phyloP scores from a whole-genome alignment of 2,888 invertebrate genomes.

The Pachymerium ferrugineum region DNA sequence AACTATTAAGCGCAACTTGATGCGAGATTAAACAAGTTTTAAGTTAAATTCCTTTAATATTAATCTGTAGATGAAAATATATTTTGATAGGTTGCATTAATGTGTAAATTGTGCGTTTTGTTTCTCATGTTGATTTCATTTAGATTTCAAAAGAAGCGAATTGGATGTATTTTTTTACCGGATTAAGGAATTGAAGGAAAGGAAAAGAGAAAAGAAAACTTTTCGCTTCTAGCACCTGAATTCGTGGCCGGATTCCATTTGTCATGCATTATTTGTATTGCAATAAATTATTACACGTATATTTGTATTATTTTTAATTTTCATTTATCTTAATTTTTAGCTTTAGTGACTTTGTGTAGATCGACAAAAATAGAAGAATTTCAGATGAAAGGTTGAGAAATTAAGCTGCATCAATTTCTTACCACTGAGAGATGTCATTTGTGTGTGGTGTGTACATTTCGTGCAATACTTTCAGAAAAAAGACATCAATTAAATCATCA shows the following conservation, averaged over 20 bases:
- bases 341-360: not conserved
- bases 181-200: not conserved
- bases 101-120: not conserved
- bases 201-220: not conserved
- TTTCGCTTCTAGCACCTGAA: not conserved
- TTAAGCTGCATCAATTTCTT: too few species aligned
- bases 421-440: too few species aligned
- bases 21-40: not conserved
- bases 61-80: not conserved
- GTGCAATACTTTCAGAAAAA: too few species aligned
- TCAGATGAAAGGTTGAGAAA: not conserved
- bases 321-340: not conserved
- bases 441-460: too few species aligned
- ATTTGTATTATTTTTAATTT: not conserved
- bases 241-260: constrained; percentile 6
- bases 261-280: constrained; percentile 9
- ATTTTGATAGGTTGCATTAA: not conserved
- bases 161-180: not conserved
- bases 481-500: too few species aligned
- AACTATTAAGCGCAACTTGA: not conserved
- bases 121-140: not conserved
- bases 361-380: not conserved
- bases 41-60: not conserved
- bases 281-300: constrained; percentile 12
- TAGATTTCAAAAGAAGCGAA: not conserved